A percentile compares a stretch with the other conserved stretches of the same genome.
These are phyloP conservation scores for Drosophila funebris DNA, from an alignment of 1,140 invertebrate genomes.

Conservation along the genomic window DNA sequence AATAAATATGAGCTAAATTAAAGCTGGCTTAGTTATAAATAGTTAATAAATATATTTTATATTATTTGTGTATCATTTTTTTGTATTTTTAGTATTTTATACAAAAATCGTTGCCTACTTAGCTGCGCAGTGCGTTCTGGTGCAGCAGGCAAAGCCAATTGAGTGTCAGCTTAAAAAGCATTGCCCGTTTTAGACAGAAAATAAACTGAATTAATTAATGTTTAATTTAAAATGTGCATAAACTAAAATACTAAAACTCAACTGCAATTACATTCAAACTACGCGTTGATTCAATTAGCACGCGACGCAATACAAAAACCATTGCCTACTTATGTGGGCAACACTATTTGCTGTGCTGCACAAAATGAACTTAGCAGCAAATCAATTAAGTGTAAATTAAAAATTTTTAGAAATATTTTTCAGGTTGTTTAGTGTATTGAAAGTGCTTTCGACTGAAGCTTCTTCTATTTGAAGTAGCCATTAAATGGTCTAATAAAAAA, in stretches of 20 bases:
- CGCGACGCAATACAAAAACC: not conserved
- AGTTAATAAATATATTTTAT: too few species aligned
- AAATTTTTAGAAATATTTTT: too few species aligned
- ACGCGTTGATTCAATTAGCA: not conserved
- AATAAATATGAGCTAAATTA: not conserved
- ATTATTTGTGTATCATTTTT: not conserved
- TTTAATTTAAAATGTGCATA: not conserved
- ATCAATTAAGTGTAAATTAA: too few species aligned
- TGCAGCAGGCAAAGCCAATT: constrained; percentile 1
- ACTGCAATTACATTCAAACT: not conserved
- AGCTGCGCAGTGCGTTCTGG: constrained; percentile 3
- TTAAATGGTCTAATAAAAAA: too few species aligned
- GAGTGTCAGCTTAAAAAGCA: not conserved
- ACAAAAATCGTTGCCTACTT: constrained; percentile 50
- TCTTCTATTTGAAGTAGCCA: too few species aligned
- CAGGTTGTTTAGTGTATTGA: too few species aligned
- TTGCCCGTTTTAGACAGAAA: not conserved
- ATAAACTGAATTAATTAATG: not conserved
- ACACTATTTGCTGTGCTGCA: too few species aligned
- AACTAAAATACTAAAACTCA: not conserved
- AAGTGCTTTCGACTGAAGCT: too few species aligned
- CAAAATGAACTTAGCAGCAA: too few species aligned
- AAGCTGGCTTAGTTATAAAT: not conserved
- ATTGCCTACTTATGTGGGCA: not conserved
- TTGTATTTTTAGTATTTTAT: not conserved